Percentiles rank a stretch among this genome's conserved stretches.
Evolutionary conservation across 2,888 invertebrate species (phyloP).

Genomic region (Griposia aprilina): DNA sequence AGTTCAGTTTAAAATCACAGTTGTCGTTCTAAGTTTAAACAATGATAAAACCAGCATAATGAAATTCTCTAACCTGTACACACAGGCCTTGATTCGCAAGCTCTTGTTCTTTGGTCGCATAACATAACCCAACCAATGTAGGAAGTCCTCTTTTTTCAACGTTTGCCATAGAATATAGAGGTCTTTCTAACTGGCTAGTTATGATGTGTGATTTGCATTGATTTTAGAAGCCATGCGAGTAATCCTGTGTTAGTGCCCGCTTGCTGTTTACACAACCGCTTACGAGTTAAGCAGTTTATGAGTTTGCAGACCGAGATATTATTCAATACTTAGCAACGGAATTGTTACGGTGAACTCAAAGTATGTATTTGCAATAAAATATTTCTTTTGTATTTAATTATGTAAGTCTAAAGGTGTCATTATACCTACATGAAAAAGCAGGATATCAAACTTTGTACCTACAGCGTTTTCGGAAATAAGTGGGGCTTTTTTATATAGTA

Average conservation of each 20-base stretch:
- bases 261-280: constrained; percentile 89
- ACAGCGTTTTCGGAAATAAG: constrained; percentile 3
- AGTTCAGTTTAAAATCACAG: constrained; percentile 64
- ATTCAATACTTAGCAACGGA: constrained; percentile 51
- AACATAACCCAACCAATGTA: constrained; percentile 26
- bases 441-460: neutral
- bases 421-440: neutral
- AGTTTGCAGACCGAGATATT: constrained; percentile 69
- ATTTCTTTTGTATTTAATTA: neutral
- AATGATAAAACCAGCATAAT: constrained; percentile 41
- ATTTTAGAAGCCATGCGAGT: constrained; percentile 87
- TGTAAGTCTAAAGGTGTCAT: neutral
- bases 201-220: constrained; percentile 81
- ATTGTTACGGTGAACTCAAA: constrained; percentile 32
- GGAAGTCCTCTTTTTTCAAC: constrained; percentile 18
- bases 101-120: constrained; percentile 67
- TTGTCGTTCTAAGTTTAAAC: constrained; percentile 20
- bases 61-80: constrained; percentile 36
- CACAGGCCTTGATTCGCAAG: constrained; percentile 56
- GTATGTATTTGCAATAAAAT: neutral
- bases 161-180: neutral
- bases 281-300: constrained; percentile 87
- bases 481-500: neutral
- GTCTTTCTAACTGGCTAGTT: constrained; percentile 30
- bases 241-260: constrained; percentile 86